These are phyloP conservation scores for Crioceris asparagi DNA, from an alignment of 2,888 invertebrate species.

Conservation along the genomic window DNA sequence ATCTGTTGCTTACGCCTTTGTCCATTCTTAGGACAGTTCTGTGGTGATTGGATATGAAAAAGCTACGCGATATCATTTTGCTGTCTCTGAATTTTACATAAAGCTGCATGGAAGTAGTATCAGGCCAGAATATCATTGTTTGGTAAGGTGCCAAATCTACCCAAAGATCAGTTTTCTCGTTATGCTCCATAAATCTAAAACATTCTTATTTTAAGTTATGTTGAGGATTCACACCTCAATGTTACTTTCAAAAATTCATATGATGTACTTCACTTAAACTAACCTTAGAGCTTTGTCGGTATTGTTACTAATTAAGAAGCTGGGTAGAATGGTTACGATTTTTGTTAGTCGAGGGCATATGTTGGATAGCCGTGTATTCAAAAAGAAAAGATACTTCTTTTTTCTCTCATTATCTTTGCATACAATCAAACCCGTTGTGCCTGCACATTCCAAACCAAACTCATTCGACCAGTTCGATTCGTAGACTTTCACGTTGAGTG, in stretches of 20 bases:
- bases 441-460: slow-evolving; percentile 56
- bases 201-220: too few relatives aligned
- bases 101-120: slow-evolving; percentile 70
- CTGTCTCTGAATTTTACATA: slow-evolving; percentile 70
- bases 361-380: slow-evolving; percentile 56
- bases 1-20: slow-evolving; percentile 52
- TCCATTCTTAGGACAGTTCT: slow-evolving; percentile 73
- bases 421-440: slow-evolving; percentile 64
- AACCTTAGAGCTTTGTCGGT: slow-evolving; percentile 44
- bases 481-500: slow-evolving; percentile 46
- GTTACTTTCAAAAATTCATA: too few relatives aligned
- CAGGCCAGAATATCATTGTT: slow-evolving; percentile 71
- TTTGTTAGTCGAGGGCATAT: slow-evolving; percentile 65
- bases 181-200: slow-evolving; percentile 72
- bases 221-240: too few relatives aligned
- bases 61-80: slow-evolving; percentile 64
- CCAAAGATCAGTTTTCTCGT: slow-evolving; percentile 76
- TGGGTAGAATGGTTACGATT: slow-evolving; percentile 67
- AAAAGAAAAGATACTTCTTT: slow-evolving; percentile 60
- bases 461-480: slow-evolving; percentile 56
- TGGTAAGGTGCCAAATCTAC: slow-evolving; percentile 60
- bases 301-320: slow-evolving; percentile 66
- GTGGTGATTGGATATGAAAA: slow-evolving; percentile 58
- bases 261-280: too few relatives aligned
- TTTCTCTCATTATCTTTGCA: slow-evolving; percentile 61